Base-by-base conservation (phyloP, 1,140 invertebrate species). In the Seison nebaliae region DNA sequence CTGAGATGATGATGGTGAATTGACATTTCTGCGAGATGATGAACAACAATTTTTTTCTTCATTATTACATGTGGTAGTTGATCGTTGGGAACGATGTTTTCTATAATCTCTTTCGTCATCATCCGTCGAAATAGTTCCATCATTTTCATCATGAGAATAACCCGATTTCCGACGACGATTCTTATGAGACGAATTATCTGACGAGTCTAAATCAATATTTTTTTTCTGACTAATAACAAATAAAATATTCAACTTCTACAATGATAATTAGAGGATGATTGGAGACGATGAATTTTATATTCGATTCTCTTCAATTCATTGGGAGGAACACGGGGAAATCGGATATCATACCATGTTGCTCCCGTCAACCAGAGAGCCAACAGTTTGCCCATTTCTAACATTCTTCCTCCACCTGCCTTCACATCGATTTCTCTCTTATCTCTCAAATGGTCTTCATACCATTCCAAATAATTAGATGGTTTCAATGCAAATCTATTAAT, bases 241-340 rank as follows among this genome's bases (percentile, higher is more conserved):
- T 18, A 4, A 28, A 36, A 12, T 18, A 15, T 28, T 38, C 30
- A 22, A 15, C 28, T 30, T 31, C 36, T 5, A 28, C 30, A 18
- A 38, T 31, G 4, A 26, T 21, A 32, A 22, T 24, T 19, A 28
- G 21, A 17, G 37, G 28, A n/a, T 28, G 19, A 19, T 32, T 21
- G 14, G 30, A 19, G 15, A 28, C 32, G 24, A 3, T 41, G 22
- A 5, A 21, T 30, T 12, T 42, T 16, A 18, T 22, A 9, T 7
- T 26, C 32, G 19, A 53, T 50, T 7, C 60, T 45, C 32, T 49
- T 46, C 49, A 70, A 83, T 60, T 96, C 83, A 47, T 94, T 88
- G 11, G 86, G 86, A 22, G 91, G 88, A 58, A 98, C 96, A 44
- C 91, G 67, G 1, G 91, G 91, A 55, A 98, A 98, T 9, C 96